Conservation (phyloP, 2,113 vertebrate genomes). For the Eurystomus gularis region DNA sequence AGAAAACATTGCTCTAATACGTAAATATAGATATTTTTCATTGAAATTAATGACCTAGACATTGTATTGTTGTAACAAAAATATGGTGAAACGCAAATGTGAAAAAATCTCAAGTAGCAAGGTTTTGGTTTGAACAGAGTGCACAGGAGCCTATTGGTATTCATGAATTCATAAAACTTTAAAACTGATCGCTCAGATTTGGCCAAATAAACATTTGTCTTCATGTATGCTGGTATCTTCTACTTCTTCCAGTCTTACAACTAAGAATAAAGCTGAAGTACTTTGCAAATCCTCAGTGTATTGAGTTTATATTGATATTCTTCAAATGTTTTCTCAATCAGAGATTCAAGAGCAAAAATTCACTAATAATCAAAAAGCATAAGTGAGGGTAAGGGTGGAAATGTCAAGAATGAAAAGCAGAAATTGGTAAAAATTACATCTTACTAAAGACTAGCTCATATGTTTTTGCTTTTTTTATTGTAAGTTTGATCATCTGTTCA, state of each 20-base stretch:
- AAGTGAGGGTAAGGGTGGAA: neutral
- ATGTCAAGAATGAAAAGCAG: neutral
- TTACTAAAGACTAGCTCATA: neutral
- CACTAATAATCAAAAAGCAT: neutral
- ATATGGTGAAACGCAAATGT: neutral
- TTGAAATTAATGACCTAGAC: neutral
- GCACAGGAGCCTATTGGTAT: neutral
- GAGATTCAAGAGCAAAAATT: neutral
- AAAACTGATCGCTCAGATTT: neutral
- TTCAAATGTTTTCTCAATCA: neutral
- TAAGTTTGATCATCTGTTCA: neutral
- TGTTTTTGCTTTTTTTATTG: neutral
- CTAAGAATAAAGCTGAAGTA: neutral
- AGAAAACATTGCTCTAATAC: neutral
- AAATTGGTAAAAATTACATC: neutral
- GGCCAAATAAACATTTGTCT: neutral
- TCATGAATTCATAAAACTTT: neutral
- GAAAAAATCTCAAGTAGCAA: neutral
- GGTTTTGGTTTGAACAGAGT: neutral
- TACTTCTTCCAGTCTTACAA: neutral
- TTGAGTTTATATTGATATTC: neutral
- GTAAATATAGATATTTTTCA: neutral
- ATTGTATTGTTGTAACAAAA: rapidly evolving
- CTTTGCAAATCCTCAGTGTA: neutral
- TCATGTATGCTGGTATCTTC: neutral